Base-by-base conservation (phyloP, 2,888 invertebrate species). In the Carabus problematicus region DNA sequence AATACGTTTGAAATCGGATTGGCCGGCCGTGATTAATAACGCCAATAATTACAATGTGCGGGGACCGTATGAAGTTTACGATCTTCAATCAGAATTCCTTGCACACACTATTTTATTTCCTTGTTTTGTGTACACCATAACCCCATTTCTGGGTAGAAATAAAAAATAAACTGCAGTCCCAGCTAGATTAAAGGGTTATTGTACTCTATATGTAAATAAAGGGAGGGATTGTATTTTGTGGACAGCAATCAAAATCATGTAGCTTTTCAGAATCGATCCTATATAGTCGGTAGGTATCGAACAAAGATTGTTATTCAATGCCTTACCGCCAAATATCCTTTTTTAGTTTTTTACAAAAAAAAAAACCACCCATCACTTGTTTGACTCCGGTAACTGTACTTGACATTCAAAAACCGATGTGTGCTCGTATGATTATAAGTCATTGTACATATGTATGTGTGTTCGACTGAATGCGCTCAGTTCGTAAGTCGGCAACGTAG, bases 1-100 rank as follows among this genome's bases (percentile, higher is more conserved):
- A 74, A 71, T 72, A 70, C 47, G 58, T 56, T 56, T 40, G 56
- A 56, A 56, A 39, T 56, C 40, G 29, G 16, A 39, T n/a, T 56
- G 56, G 56, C 19, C 19, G 12, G 9, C 18, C 9, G 29, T 56
- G 56, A 56, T 39, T 39, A 39, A 56, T 56, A n/a, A 18, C 29
- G 8, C 11, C 3, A 40, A 56, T 29, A 56, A 56, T 56, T 56
- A 56, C 29, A 56, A 56, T 56, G 40, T 12, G n/a, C n/a, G n/a
- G n/a, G 11, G 14, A n/a, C n/a, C 12, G 29, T 40, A 56, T 56
- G 7, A 29, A 56, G 9, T 56, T 56, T 56, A 56, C 56, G 29
- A 56, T 29, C 56, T 9, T 8, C 56, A 56, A 18, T 56, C 29
- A 8, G 29, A 56, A 56, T 56, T 1, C 40, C 52, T 18, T 12